Evolutionary conservation across 2,888 invertebrate genomes (phyloP).

Genomic region (Acholoe squamosa): DNA sequence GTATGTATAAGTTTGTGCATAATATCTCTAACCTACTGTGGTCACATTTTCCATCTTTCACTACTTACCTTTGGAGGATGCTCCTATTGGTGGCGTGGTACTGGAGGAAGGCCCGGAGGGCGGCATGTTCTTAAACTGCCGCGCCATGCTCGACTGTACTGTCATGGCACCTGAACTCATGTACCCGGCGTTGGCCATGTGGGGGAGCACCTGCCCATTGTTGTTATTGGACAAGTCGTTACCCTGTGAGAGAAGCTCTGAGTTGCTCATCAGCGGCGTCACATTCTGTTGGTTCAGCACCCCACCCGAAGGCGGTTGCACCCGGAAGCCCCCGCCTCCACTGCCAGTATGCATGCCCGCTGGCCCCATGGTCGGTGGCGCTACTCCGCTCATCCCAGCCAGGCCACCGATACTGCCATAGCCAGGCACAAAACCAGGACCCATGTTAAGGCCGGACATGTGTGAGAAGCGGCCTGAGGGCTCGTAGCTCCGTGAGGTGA

Average conservation of each 20-base stretch:
- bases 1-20: too few species aligned
- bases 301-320: slow-evolving; percentile 29
- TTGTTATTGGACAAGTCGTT: slow-evolving; percentile 18
- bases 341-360: slow-evolving; percentile 18
- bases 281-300: slow-evolving; percentile 4
- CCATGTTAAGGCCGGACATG: slow-evolving; percentile 36
- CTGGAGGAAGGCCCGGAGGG: slow-evolving; percentile 78
- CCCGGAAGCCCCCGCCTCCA: slow-evolving; percentile 23
- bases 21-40: too few species aligned
- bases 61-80: slow-evolving; percentile 79
- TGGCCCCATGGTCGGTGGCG: slow-evolving; percentile 22
- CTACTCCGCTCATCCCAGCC: slow-evolving; percentile 19
- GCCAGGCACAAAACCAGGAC: slow-evolving; percentile 48
- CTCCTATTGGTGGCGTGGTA: slow-evolving; percentile 78
- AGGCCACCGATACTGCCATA: slow-evolving; percentile 13
- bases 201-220: slow-evolving; percentile 13
- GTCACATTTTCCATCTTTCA: not conserved
- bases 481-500: slow-evolving; percentile 84
- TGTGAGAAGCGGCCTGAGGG: slow-evolving; percentile 52
- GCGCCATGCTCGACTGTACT: slow-evolving; percentile 66
- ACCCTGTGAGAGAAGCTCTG: not conserved
- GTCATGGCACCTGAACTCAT: slow-evolving; percentile 25
- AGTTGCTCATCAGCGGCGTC: not conserved
- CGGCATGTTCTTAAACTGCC: slow-evolving; percentile 76
- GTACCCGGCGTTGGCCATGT: not conserved